Base-by-base conservation (phyloP, 2,888 invertebrate species). In the Branchellion lobata region DNA sequence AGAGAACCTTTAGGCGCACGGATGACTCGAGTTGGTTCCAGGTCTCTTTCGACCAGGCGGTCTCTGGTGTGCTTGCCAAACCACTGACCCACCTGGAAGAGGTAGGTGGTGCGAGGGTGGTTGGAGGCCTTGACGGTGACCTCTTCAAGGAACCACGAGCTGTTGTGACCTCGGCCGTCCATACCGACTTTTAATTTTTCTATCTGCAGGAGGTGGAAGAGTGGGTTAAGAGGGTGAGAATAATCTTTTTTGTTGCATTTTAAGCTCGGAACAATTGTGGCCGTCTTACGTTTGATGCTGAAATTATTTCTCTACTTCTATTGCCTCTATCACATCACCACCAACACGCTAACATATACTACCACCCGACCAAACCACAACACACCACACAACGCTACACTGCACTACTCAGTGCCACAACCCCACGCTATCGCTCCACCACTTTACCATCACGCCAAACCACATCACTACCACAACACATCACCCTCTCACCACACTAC, bases 101-200 rank as follows among this genome's bases (percentile, higher is more conserved):
- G 11, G 65, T 77, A 77, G 65, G 65, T 65, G 29, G 21, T 31
- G 8, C 1, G 27, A 29, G 8, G 27, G 33, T 34, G 2, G 24
- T 21, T 33, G 29, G 73, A 40, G 27, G 73, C 21, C 36, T 65
- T 77, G 29, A 77, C 24, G 27, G 8, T 77, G 33, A 65, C 65
- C n/a, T 65, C 65, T 34, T 65, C 77, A n/a, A 57, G 36, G 36
- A 33, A 34, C 77, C 77, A 77, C 14, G 31, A 34, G n/a, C 34
- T 24, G 0, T 65, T 57, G 1, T 53, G 40, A 34, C 33, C 57
- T 3, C 53, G 21, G 77, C 57, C 34, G 29, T 77, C 77, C 11
- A 36, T 29, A 24, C 77, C 77, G 11, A 77, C 36, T 36, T 65
- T 77, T 18, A 77, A 31, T n/a, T 61, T 77, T 3, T 53, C 57